Conservation (phyloP, 2,797 vertebrate species). For the Mus caroli region DNA sequence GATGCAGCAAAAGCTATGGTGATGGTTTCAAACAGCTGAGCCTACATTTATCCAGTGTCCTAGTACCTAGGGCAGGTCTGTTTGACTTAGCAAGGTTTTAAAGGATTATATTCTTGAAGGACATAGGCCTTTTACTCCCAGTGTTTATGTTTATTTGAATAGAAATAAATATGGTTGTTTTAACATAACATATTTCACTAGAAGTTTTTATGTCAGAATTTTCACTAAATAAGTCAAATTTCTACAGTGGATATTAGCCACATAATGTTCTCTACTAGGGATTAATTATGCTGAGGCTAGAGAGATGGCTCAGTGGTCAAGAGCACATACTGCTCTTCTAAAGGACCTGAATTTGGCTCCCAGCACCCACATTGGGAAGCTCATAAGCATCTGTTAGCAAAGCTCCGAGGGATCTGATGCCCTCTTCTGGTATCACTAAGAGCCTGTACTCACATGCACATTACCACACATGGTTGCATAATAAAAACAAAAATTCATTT, state of each 20-base stretch:
- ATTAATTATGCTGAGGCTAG: not conserved
- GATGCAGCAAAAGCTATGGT: fast-evolving
- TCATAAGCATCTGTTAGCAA: not conserved
- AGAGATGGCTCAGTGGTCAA: not conserved
- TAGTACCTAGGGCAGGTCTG: not conserved
- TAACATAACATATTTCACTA: not conserved
- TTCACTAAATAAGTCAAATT: not conserved
- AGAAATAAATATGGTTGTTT: slow-evolving; percentile 35
- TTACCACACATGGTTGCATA: not conserved
- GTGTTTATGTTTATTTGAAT: not conserved
- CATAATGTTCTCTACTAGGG: not conserved
- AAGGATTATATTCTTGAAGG: not conserved
- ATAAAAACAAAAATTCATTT: not conserved
- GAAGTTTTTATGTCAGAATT: not conserved
- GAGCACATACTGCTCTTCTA: no score
- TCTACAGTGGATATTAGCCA: not conserved
- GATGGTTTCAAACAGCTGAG: not conserved
- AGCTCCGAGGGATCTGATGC: not conserved
- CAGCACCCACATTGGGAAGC: not conserved
- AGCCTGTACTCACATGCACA: not conserved
- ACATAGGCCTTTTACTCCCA: not conserved
- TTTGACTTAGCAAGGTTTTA: not conserved
- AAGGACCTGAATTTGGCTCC: not conserved
- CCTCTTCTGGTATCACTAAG: not conserved
- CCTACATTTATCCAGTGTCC: not conserved